Evolutionary conservation across 2,113 vertebrate species (phyloP), one percentile per base, ranked within the genome.

Genomic region (Danionella cerebrum): DNA sequence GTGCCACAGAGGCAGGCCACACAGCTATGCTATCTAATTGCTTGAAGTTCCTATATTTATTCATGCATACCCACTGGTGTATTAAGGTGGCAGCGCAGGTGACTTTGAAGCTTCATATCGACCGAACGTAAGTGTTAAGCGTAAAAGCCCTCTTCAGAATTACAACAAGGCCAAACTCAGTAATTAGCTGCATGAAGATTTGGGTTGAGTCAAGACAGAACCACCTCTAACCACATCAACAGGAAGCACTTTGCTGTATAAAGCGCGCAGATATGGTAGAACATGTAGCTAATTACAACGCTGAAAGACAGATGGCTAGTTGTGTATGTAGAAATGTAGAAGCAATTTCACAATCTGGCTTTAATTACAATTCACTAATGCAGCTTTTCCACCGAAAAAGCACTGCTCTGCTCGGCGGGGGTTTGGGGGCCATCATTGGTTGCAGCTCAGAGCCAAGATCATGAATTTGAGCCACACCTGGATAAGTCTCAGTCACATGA

Each of bases 1-100:
- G 83, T 86, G 75, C 66, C 54, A 68, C 52, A 52, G 58, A 69
- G 55, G 59, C 60, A 77, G 63, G 36, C 58, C 73, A 71, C 69
- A 72, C 69, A 51, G 21, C 9, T 75, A 67, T 50, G 71, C 69
- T 65, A 13, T 70, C 67, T 78, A 74, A 76, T 73, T 76, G 67
- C 73, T 50, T 24, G 31, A 70, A 76, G 60, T 72, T 76, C 65
- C 65, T 54, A 50, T 53, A 64, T 67, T 70, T 74, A 69, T 68
- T 73, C 74, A 70, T 76, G 78, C 73, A 75, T 70, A 75, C 73
- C 72, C 64, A 41, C 45, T 59, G 39, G 27, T 62, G 48, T 25
- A 69, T 73, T 73, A 51, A 63, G 47, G 63, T 54, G 67, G 63
- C 53, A 41, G 54, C 63, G 42, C 73, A 75, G 73, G 68, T 71